A percentile compares a stretch with the other conserved stretches of the same genome.
Conservation (phyloP, 2,113 vertebrate genomes). For the Laterallus jamaicensis region DNA sequence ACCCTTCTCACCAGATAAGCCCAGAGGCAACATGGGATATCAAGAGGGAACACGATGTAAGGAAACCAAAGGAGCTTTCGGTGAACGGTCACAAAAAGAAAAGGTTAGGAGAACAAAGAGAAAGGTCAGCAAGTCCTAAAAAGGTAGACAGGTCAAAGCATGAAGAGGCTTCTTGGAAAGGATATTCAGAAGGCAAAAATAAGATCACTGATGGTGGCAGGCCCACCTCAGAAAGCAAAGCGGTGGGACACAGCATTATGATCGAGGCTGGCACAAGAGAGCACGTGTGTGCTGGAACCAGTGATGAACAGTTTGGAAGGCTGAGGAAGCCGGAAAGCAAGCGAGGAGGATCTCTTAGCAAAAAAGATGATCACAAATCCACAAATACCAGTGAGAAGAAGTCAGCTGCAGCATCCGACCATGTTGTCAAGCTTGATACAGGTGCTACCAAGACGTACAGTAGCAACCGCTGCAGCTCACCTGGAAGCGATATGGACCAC, state of each 20-base stretch:
- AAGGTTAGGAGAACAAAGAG: slow-evolving; percentile 82
- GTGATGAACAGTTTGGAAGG: slow-evolving; percentile 72
- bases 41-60: slow-evolving; percentile 81
- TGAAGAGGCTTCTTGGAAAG: slow-evolving; percentile 80
- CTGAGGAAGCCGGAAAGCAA: slow-evolving; percentile 76
- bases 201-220: slow-evolving; percentile 84
- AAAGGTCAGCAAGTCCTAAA: slow-evolving; percentile 85
- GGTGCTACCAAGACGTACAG: slow-evolving; percentile 70
- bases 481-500: slow-evolving; percentile 71
- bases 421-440: slow-evolving; percentile 71
- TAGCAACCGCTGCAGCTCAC: slow-evolving; percentile 70
- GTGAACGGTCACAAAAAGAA: slow-evolving; percentile 84
- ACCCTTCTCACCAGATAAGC: slow-evolving; percentile 88
- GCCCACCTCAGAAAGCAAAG: slow-evolving; percentile 80
- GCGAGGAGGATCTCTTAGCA: slow-evolving; percentile 81
- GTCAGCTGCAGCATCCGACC: slow-evolving; percentile 65
- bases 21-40: slow-evolving; percentile 84
- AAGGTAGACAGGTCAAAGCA: slow-evolving; percentile 79
- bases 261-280: slow-evolving; percentile 74
- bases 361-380: slow-evolving; percentile 69
- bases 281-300: slow-evolving; percentile 64
- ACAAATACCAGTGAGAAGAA: slow-evolving; percentile 75
- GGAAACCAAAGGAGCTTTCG: slow-evolving; percentile 84
- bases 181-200: slow-evolving; percentile 73
- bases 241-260: slow-evolving; percentile 67